Conservation (phyloP, 2,888 invertebrate species). For the Noctua comes region DNA sequence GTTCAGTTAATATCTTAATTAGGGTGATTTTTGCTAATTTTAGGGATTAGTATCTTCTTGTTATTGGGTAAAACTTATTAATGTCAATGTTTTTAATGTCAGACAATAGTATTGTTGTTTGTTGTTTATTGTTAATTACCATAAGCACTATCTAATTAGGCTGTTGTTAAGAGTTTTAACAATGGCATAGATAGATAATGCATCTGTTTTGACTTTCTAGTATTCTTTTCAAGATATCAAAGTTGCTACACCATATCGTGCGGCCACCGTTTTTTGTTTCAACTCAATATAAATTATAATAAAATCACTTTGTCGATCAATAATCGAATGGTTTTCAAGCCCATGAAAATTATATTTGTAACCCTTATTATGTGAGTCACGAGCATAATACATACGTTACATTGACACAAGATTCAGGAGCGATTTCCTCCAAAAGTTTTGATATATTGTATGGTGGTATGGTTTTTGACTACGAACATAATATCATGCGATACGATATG, state of each 20-base stretch:
- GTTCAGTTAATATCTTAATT: conserved; percentile 24
- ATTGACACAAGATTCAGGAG: neutral
- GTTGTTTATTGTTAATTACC: too few relatives aligned
- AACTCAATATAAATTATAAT: too few relatives aligned
- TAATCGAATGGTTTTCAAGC: neutral
- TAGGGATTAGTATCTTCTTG: conserved; percentile 30
- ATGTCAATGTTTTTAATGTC: conserved; percentile 6
- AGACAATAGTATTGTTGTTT: too few relatives aligned
- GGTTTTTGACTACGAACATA: too few relatives aligned
- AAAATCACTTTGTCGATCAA: neutral
- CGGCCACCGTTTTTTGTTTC: too few relatives aligned
- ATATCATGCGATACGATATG: neutral
- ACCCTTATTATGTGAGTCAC: neutral
- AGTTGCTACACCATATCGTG: too few relatives aligned
- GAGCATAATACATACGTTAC: neutral
- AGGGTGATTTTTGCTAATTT: conserved; percentile 24
- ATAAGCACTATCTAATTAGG: neutral
- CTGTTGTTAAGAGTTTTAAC: neutral
- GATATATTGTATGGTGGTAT: too few relatives aligned
- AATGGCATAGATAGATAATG: too few relatives aligned
- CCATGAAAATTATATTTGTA: neutral
- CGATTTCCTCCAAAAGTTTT: neutral
- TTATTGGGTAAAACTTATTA: conserved; percentile 4
- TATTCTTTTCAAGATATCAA: neutral
- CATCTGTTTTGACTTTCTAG: neutral